Base-by-base conservation (phyloP, 2,797 vertebrate species). In the Micrastur ruficollis region DNA sequence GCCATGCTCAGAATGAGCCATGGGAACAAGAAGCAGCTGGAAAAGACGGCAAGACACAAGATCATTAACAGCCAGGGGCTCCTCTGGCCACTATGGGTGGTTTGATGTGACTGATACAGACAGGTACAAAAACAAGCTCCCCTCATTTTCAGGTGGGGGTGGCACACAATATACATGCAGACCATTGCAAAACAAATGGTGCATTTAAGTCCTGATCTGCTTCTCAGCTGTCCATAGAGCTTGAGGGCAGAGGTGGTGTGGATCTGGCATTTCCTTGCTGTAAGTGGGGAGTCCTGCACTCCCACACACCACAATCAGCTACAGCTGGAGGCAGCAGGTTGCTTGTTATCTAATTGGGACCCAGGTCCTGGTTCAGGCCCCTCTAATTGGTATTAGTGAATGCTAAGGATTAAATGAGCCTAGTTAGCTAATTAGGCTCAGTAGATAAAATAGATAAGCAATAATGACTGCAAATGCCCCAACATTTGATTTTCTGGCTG, bases 371-470 rank as follows among this genome's bases (percentile, higher is more conserved):
- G 38, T 93, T 95, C 76, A 81, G 52, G 50, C 70, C 65, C 21
- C 32, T 62, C 49, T 92, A 81, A 81, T 22, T 61, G 16, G 61
- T 19, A 78, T 65, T 86, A 81, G 83, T 25, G 34, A 84, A 75
- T 68, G 32, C 38, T 81, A 73, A 81, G 76, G 89, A 89, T 53
- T 75, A 88, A 88, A 88, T 79, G 32, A 94, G 14, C 49, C 70
- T 86, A 46, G 34, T 61, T 86, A 75, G 80, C 31, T 93, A 81
- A 90, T 86, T 53, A 92, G 49, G 56, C 34, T 89, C 74, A 71
- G 47, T 5, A 86, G 27, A 90, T 86, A 89, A 95, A 91, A 90
- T 9, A 94, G 70, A 70, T 72, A 79, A 79, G 53, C 50, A 65
- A 65, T 65, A 90, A 86, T 89, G 25, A 46, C 19, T 46, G 44